Evolutionary conservation across 2,113 vertebrate genomes (phyloP).

Genomic region (Phodopus roborovskii): DNA sequence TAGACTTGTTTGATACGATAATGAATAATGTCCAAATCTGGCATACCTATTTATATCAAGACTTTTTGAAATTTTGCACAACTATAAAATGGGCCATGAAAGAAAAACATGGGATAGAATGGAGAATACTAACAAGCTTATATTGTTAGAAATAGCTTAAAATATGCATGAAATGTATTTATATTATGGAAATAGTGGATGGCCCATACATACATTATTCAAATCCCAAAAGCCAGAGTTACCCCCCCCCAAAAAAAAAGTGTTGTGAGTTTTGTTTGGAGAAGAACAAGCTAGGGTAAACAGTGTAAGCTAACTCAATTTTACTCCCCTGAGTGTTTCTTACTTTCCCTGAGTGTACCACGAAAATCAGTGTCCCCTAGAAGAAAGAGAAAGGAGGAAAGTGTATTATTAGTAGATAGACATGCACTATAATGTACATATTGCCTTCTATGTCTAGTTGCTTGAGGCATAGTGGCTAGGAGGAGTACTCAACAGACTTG

Average conservation of each 20-base stretch:
- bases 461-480: background rate
- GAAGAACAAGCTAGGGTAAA: background rate
- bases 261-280: background rate
- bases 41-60: background rate
- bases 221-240: background rate
- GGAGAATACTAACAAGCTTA: background rate
- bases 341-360: background rate
- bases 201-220: background rate
- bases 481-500: background rate
- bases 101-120: background rate
- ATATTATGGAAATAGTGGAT: background rate
- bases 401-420: background rate
- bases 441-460: background rate
- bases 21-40: background rate
- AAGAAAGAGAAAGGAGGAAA: background rate
- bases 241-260: background rate
- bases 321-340: rapidly evolving
- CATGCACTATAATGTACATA: background rate
- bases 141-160: background rate
- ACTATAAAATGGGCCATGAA: background rate
- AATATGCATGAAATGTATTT: background rate
- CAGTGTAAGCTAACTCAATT: background rate
- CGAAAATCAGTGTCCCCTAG: background rate
- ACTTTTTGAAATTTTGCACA: background rate
- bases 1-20: background rate